Base-by-base conservation (phyloP, 1,140 invertebrate genomes). In the Prorops nasuta region DNA sequence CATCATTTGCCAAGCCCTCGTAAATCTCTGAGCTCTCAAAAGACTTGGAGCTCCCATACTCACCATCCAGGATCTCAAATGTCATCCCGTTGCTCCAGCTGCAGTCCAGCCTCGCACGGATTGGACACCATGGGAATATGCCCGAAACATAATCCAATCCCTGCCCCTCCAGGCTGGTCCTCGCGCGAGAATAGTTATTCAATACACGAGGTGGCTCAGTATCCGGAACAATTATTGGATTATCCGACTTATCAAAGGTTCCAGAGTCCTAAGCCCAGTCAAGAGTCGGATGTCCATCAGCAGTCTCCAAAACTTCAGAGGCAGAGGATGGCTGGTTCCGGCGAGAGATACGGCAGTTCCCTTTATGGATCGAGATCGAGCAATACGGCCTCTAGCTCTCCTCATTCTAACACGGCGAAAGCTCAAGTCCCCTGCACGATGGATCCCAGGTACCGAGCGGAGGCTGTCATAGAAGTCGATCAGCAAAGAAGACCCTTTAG, bases 401-500 rank as follows among this genome's bases (percentile, higher is more conserved):
- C 58, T 10, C 60, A 61, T 35, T 64, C 51, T 12, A 24, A 41
- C 24, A 0, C 9, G 24, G 44, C 39, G 21, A 63, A 56, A 37
- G 35, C 41, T 0, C 51, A 49, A 7, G 3, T 8, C 2, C 20
- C 20, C 10, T n/a, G n/a, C n/a, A 31, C 14, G 21, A 10, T n/a
- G 17, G 78, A 81, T 39, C 71, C 78, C 16, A 70, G 77, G 43
- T 85, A 81, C 58, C 76, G 79, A 36, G 84, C 84, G 1, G 85
- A 87, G 55, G 84, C 84, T 2, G 80, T 84, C 38, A 86, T 86
- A 41, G 84, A 86, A 51, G 80, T 86, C 72, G 79, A 80, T 32
- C 74, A 80, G 55, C n/a, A n/a, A n/a, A 79, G 81, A 53, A 76
- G 86, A 9, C 84, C 86, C 0, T 86, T 86, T 67, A 89, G 86